Base-by-base conservation (phyloP, 2,797 vertebrate species). In the Enteromius unitaeniatus region DNA sequence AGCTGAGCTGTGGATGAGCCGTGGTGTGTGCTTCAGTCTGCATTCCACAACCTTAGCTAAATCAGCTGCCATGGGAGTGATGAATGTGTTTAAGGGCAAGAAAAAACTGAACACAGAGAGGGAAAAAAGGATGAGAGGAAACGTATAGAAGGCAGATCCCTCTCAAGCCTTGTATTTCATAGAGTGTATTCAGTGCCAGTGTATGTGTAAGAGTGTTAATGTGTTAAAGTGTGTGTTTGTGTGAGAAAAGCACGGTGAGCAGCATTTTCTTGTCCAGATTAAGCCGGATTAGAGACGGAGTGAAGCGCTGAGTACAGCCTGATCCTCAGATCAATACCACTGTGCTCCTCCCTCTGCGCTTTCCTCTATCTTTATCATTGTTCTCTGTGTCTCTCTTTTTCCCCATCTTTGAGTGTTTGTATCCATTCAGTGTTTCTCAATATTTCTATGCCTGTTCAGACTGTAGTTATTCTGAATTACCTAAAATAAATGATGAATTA, bases 281-380 rank as follows among this genome's bases (percentile, higher is more conserved):
- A 85, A 77, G 80, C 82, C 10, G 88, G 88, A 89, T 91, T 91
- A 86, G 88, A 88, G 84, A 34, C 37, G 15, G 19, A 69, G 42
- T 70, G 58, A 89, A 89, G 67, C 79, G 75, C 90, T 88, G 89
- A 92, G 84, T 88, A 62, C 74, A 74, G 89, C 86, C 51, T 74
- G 31, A 82, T 82, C 75, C 80, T 73, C 37, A 4, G 47, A 73
- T 86, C 82, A 82, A 77, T 86, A 73, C 19, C 45, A 73, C 26
- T 69, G 72, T 42, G n/a, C 70, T 62, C 64, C 65, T 53, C 67
- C 55, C 62, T 68, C 47, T 74, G 51, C 51, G 23, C 51, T 14
- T 34, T 68, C 3, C 73, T 69, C n/a, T 55, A 45, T 45, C 17
- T 40, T 6, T 40, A 11, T 72, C 67, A 34, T 51, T 17, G 0